Base-by-base conservation (phyloP, 1,140 invertebrate genomes). In the Agrypnia vestita region DNA sequence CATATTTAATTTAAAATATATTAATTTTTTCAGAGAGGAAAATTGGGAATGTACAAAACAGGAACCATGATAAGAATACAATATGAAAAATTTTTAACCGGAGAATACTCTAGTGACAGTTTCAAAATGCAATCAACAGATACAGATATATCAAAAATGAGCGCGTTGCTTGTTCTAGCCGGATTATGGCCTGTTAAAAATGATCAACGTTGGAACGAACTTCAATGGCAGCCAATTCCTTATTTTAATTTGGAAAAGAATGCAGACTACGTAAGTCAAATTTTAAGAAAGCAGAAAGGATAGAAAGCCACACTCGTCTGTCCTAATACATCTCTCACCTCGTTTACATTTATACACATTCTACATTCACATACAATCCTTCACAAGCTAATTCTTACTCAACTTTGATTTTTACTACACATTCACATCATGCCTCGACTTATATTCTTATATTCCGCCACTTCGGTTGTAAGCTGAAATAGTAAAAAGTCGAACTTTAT, bases 71-170 rank as follows among this genome's bases (percentile, higher is more conserved):
- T 82, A 59, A 62, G 79, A 62, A 78, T 56, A 19, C 44, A 59
- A n/a, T 83, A 83, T 25, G 64, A 84, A 61, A 49, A 75, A n/a
- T 83, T 83, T 46, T 25, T 81, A n/a, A 46, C 72, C 10, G 76
- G 35, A 56, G 73, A 62, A 10, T 83, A 83, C 49, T 10, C 53
- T 13, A 79, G 76, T 87, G 86, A 87, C 11, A 86, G 85, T 47
- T 87, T 86, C 56, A 85, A 87, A 7, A 88, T 89, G 0, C 92
- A 94, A 85, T 93, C 93, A 59, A 95, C 95, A 0, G 93, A 93
- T 81, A 92, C 92, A 0, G 93, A 96, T 84, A 86, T 96, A 19
- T 93, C 94, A 76, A 90, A 95, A 84, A 93, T 94, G 91, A 94
- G 93, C 84, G 92, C 94, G n/a, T 89, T 94, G 80, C 86, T 93